Evolutionary conservation across 2,113 vertebrate genomes (phyloP), one percentile per base, ranked within the genome.

Genomic region (Antechinus stuartii): DNA sequence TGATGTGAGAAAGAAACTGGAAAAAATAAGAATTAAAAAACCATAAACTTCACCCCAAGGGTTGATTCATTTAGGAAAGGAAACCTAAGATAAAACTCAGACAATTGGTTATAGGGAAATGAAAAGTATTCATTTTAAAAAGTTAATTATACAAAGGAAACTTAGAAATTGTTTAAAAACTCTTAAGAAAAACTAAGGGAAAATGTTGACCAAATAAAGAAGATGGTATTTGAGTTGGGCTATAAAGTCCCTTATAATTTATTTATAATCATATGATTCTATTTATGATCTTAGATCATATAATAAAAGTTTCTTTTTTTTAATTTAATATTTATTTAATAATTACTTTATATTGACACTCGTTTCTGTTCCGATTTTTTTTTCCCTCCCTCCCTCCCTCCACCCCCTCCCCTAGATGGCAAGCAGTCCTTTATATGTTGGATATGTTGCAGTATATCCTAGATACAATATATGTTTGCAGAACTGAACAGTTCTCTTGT

Each of bases 261-360:
- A 42, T 84, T n/a, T 84, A n/a, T 84, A n/a, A 84, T 42, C 19
- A 42, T 7, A 42, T 84, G n/a, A 84, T 84, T 84, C 19, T 23
- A 84, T 84, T 84, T 16, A 84, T 42, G 68, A 42, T 84, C 68
- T 84, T 42, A 0, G n/a, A 84, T 42, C 5, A 19, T 42, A 49
- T 22, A 92, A 47, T 42, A 93, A 92, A 93, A 92, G 1, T 94
- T 94, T 91, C 25, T 49, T 84, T n/a, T n/a, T n/a, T n/a, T n/a
- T n/a, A n/a, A n/a, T n/a, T n/a, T n/a, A n/a, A n/a, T n/a, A n/a
- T n/a, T n/a, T n/a, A n/a, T n/a, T n/a, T n/a, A n/a, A n/a, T n/a
- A n/a, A n/a, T n/a, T n/a, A n/a, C n/a, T n/a, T n/a, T n/a, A n/a
- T n/a, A n/a, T n/a, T n/a, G n/a, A n/a, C n/a, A n/a, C n/a, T n/a